A percentile compares a stretch with the other conserved stretches of the same genome.
These are phyloP conservation scores for Bombus sylvicola DNA, from an alignment of 1,140 invertebrate species.

Conservation along the genomic window DNA sequence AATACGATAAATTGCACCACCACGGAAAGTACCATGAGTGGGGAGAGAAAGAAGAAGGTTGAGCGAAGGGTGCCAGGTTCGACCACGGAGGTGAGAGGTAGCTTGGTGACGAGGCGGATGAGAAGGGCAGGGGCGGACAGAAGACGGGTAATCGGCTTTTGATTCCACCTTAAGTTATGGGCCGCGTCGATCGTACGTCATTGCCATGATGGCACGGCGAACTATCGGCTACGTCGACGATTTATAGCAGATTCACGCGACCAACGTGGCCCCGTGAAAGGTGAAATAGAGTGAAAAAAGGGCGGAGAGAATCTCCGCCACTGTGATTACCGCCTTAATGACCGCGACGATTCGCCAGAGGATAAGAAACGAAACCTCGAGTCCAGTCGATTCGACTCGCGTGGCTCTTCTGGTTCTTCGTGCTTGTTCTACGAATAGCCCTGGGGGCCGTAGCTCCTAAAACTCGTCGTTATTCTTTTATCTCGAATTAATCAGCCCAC, in stretches of 20 bases:
- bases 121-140: background rate
- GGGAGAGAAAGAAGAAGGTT: background rate
- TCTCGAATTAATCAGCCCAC: too few species aligned
- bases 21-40: background rate
- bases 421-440: background rate
- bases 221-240: conserved; percentile 45
- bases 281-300: conserved; percentile 19
- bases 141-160: conserved; percentile 53
- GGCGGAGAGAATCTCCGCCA: background rate
- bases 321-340: conserved; percentile 33
- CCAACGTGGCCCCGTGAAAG: conserved; percentile 8
- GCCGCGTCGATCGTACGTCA: conserved; percentile 57
- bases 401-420: background rate
- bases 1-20: conserved; percentile 53
- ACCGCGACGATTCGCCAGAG: conserved; percentile 4
- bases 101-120: background rate
- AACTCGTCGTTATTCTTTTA: too few species aligned
- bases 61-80: background rate
- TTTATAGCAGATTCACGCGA: conserved; percentile 38
- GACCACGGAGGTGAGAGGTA: background rate
- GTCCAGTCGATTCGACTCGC: conserved; percentile 5
- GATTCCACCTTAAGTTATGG: conserved; percentile 54
- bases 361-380: conserved; percentile 10
- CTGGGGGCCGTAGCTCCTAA: background rate
- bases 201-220: conserved; percentile 38